Base-by-base conservation (phyloP, 92 coral and sea anemone species). In the Montipora capitata region DNA sequence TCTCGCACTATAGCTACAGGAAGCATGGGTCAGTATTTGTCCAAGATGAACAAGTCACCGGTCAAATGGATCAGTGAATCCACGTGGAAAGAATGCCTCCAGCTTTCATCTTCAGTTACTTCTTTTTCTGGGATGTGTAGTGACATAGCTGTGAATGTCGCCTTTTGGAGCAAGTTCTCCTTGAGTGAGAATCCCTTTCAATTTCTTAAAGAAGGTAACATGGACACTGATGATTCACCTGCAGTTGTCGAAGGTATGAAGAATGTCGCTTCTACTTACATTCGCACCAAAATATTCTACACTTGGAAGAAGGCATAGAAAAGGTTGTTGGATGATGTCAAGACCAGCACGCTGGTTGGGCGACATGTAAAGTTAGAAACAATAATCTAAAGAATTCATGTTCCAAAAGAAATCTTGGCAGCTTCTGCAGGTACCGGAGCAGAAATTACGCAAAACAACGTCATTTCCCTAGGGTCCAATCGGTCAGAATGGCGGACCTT, bases 31-130 rank as follows among this genome's bases (percentile, higher is more conserved):
- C 95, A 91, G 69, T 83, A 81, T 63, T 64, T 92, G 83, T 85
- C 90, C 15, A 92, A 91, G 27, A 96, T 92, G 96, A 82, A 79
- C 86, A 97, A 96, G 72, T 92, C 99, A 0, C 98, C 98, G 11
- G 83, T 94, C 12, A 97, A 96, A 48, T 97, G 99, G 99, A 95
- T 97, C 70, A 94, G 89, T 54, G 94, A 89, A 13, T 75, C 98
- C 8, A 93, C 92, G 69, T 97, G 99, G 99, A 94, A 96, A 87
- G 99, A 97, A 80, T 94, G 97, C 57, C 76, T 78, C 8, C 98
- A 97, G 86, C 72, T 97, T 45, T 96, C 99, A 3, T 72, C 83
- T 27, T 76, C 88, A 12, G 58, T 96, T 5, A 82, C 93, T 42
- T 94, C 97, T 3, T 97, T 97, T 77, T 78, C 98, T 79, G 99